Percentiles rank a stretch among this genome's conserved stretches.
phyloP scores from a whole-genome alignment of 1,140 invertebrate species.

The Venustaconcha ellipsiformis region DNA sequence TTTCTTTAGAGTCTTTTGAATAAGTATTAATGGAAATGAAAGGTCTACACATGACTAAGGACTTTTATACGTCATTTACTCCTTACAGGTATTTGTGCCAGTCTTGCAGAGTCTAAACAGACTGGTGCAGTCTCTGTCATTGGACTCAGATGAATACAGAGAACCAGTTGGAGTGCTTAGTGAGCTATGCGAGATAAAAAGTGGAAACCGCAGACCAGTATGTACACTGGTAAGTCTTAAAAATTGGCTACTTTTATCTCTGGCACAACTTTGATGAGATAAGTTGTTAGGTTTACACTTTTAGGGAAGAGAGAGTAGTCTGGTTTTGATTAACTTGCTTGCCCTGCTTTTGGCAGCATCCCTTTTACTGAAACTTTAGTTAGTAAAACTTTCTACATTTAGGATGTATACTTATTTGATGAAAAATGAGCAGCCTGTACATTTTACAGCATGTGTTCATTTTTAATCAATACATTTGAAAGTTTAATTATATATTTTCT shows the following conservation, averaged over 20 bases:
- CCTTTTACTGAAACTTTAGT: too few relatives aligned
- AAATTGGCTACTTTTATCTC: too few relatives aligned
- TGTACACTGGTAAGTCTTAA: conserved; percentile 78
- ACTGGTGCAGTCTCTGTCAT: conserved; percentile 78
- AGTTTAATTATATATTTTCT: too few relatives aligned
- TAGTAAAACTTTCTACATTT: too few relatives aligned
- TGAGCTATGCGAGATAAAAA: conserved; percentile 81
- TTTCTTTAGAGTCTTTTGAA: not conserved
- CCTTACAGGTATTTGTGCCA: conserved; percentile 74
- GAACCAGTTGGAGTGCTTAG: conserved; percentile 77
- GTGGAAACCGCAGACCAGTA: conserved; percentile 78
- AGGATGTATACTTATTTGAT: too few relatives aligned
- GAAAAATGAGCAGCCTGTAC: too few relatives aligned
- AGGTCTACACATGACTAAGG: not conserved
- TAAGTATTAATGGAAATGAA: not conserved
- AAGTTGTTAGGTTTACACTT: too few relatives aligned
- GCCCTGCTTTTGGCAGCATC: not conserved
- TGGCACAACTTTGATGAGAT: too few relatives aligned
- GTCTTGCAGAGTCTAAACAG: conserved; percentile 78
- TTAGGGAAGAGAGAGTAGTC: not conserved
- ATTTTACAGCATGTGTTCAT: too few relatives aligned
- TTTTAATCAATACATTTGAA: too few relatives aligned
- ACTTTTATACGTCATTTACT: conserved; percentile 9
- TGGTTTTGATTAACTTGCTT: not conserved
- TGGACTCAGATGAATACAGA: conserved; percentile 80